Base-by-base conservation (phyloP, 2,888 invertebrate genomes). In the Octodonta nipae region DNA sequence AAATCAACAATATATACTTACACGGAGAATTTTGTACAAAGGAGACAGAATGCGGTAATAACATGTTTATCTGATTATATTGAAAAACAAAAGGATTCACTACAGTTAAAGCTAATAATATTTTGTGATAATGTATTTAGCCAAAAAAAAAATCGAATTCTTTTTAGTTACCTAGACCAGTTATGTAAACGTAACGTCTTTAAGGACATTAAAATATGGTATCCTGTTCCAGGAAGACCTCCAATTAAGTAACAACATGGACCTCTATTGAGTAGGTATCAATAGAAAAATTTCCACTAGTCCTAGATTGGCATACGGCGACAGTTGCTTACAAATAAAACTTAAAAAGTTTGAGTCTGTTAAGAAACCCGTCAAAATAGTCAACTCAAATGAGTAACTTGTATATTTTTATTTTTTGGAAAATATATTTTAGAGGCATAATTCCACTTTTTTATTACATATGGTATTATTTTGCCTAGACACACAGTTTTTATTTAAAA, bases 161-260 rank as follows among this genome's bases (percentile, higher is more conserved):
- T 35, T 10, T 35, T 28, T 15, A 31, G 31, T 4, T 35, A 26
- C 22, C 29, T 35, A 12, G 32, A 35, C 15, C 24, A 17, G 15
- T 22, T 35, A 13, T 27, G 27, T 22, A 22, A 17, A 22, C 11
- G 11, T 3, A 25, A 12, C 5, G 12, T 32, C 5, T 46, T 46
- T 35, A 26, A 40, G 30, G 40, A 12, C 20, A 35, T 40, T 20
- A 26, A 37, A 14, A 26, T 48, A 4, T 36, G 13, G n/a, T n/a
- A n/a, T n/a, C n/a, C n/a, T n/a, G n/a, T n/a, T n/a, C n/a, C n/a
- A n/a, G 46, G 44, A 5, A 46, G 45, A 30, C 43, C 43, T 1
- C 45, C n/a, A n/a, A n/a, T n/a, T n/a, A 13, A 30, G 29, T 15
- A 25, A 20, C 28, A 17, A 15, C 14, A 30, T 11, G 13, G 10